Conservation (phyloP, 2,113 vertebrate species). For the Rhabdornis inornatus region DNA sequence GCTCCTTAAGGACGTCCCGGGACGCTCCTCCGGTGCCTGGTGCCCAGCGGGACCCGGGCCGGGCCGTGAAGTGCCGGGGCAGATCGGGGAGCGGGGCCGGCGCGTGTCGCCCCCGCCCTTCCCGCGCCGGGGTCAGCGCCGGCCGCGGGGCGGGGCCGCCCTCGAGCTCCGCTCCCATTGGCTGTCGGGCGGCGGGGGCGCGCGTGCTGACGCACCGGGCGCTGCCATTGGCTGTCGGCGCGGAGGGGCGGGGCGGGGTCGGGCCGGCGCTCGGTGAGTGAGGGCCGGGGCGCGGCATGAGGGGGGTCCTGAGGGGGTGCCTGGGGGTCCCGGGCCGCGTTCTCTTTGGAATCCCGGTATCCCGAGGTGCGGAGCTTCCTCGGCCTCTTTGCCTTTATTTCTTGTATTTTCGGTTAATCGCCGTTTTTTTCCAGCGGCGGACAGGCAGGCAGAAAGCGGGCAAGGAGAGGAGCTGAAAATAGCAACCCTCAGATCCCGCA, state of each 20-base stretch:
- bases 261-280: not conserved
- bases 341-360: not conserved
- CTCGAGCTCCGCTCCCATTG: not conserved
- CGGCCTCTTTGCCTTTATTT: not conserved
- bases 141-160: not conserved
- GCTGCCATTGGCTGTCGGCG: not conserved
- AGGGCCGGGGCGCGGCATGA: not conserved
- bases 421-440: accelerated
- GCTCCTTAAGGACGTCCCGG: too few relatives aligned
- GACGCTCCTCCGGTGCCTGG: accelerated
- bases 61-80: too few relatives aligned
- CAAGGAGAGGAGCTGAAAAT: not conserved
- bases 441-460: not conserved
- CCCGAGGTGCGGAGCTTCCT: not conserved
- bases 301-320: not conserved
- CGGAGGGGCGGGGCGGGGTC: not conserved
- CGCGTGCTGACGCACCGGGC: not conserved
- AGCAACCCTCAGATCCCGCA: not conserved
- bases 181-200: not conserved
- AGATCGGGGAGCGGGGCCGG: too few relatives aligned
- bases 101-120: too few relatives aligned
- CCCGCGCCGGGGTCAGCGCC: not conserved
- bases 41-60: accelerated
- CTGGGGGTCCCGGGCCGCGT: too few relatives aligned
- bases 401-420: not conserved